These are phyloP conservation scores for Limenitis arthemis DNA, from an alignment of 2,888 invertebrate genomes.

Conservation along the genomic window DNA sequence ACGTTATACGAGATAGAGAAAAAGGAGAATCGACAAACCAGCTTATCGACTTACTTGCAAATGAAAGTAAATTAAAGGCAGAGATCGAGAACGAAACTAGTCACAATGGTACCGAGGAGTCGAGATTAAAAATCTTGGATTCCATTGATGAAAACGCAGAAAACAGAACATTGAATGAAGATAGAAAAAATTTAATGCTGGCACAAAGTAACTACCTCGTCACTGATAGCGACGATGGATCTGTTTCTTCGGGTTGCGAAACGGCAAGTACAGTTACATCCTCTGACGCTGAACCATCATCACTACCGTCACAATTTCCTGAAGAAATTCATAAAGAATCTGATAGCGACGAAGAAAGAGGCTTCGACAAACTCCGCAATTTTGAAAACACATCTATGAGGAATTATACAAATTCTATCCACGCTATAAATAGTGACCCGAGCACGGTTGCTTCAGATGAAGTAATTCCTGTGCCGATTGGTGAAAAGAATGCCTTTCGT, in stretches of 20 bases:
- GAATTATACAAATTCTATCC: conserved; percentile 38
- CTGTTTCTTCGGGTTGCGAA: conserved; percentile 86
- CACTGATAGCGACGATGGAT: conserved; percentile 81
- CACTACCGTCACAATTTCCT: conserved; percentile 57
- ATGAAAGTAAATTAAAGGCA: conserved; percentile 42
- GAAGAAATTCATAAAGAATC: conserved; percentile 52
- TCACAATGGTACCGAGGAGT: conserved; percentile 42
- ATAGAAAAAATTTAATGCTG: conserved; percentile 39
- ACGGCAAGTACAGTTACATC: conserved; percentile 81
- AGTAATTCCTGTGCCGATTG: conserved; percentile 63
- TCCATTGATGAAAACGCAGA: conserved; percentile 55
- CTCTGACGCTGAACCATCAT: conserved; percentile 69
- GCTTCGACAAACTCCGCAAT: conserved; percentile 34
- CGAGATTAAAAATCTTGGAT: conserved; percentile 40
- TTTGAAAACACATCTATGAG: conserved; percentile 37
- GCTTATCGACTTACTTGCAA: conserved; percentile 44
- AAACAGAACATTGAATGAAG: conserved; percentile 34
- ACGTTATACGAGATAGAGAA: conserved; percentile 44
- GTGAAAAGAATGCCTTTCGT: conserved; percentile 58
- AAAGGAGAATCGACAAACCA: conserved; percentile 42
- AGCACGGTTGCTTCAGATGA: conserved; percentile 36
- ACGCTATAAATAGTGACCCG: conserved; percentile 28
- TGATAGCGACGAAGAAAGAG: conserved; percentile 52
- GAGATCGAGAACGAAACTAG: conserved; percentile 38
- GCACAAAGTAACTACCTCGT: conserved; percentile 68